Base-by-base conservation (phyloP, 2,888 invertebrate genomes). In the Hoplodrina ambigua region DNA sequence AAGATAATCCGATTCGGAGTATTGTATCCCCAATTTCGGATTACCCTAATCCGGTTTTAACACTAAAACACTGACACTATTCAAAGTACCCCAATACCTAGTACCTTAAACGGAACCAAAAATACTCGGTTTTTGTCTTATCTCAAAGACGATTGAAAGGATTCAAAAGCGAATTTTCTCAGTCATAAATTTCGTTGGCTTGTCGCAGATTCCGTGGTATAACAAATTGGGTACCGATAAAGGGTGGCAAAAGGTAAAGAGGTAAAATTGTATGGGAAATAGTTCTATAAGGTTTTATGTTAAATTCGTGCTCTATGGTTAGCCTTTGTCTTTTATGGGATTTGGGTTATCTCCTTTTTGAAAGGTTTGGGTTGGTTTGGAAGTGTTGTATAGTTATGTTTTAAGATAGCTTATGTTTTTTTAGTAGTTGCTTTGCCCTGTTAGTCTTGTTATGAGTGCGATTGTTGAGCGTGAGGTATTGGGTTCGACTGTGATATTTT, bases 141-240 rank as follows among this genome's bases (percentile, higher is more conserved):
- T 83, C 84, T 79, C 15, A 17, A 69, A 70, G 70, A 80, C 82
- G 82, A 84, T 84, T 82, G 75, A 77, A 82, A 80, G 75, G 69
- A 78, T 82, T 77, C 59, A 52, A 75, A 79, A 77, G 56, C 64
- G 70, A 72, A 50, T 75, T 80, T 72, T 62, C 74, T n/a, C 59
- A 67, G 82, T 82, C 64, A 83, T 83, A 83, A 80, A 83, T 83
- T 82, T 60, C 67, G 53, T 62, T 20, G 25, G 56, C 65, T 63
- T 80, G 68, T 75, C 79, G 57, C 55, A 72, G 81, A 73, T 79
- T 82, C 56, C 58, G 53, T 69, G 8, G 63, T 75, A 82, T 77
- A 77, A 82, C 67, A 78, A 83, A 81, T 78, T 78, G 82, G 59
- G 57, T 73, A 44, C 54, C 75, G 84, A 83, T 83, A 81, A 81